A percentile compares a stretch with the other conserved stretches of the same genome.
Conservation (phyloP, 2,113 vertebrate genomes). For the Stictonetta naevosa region DNA sequence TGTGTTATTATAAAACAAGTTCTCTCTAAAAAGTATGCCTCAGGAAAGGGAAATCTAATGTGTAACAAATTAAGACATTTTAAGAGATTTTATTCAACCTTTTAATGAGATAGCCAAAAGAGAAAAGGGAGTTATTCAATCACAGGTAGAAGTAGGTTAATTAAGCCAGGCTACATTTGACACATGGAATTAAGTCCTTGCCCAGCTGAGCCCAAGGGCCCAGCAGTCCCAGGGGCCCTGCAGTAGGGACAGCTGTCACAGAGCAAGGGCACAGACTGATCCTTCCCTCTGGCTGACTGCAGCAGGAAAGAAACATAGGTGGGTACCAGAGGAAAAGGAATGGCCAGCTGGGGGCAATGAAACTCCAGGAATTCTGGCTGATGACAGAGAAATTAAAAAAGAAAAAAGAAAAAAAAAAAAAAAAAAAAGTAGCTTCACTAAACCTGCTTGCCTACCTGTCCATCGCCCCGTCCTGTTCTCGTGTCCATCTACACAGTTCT, state of each 20-base stretch:
- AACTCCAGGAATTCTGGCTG: slow-evolving; percentile 10
- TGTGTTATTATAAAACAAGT: background rate
- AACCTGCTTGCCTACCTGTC: background rate
- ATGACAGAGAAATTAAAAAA: background rate
- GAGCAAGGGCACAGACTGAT: background rate
- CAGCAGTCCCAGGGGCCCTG: background rate
- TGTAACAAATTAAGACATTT: background rate
- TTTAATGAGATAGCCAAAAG: slow-evolving; percentile 2
- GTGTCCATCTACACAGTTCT: background rate
- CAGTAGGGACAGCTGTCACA: background rate
- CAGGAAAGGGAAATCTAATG: background rate
- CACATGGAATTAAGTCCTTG: background rate
- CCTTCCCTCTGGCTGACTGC: rapidly evolving
- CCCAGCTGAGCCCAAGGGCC: background rate
- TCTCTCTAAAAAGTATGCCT: background rate
- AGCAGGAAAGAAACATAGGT: background rate
- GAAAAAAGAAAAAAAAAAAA: background rate
- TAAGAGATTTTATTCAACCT: background rate
- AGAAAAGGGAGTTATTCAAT: background rate
- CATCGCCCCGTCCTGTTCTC: background rate
- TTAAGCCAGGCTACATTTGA: background rate
- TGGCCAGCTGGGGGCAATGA: slow-evolving; percentile 58
- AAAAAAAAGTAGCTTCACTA: background rate
- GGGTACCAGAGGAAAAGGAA: background rate
- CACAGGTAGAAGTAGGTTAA: slow-evolving; percentile 16